A percentile compares a stretch with the other conserved stretches of the same genome.
phyloP scores from a whole-genome alignment of 1,140 invertebrate species.

The Drosophila grimshawi region DNA sequence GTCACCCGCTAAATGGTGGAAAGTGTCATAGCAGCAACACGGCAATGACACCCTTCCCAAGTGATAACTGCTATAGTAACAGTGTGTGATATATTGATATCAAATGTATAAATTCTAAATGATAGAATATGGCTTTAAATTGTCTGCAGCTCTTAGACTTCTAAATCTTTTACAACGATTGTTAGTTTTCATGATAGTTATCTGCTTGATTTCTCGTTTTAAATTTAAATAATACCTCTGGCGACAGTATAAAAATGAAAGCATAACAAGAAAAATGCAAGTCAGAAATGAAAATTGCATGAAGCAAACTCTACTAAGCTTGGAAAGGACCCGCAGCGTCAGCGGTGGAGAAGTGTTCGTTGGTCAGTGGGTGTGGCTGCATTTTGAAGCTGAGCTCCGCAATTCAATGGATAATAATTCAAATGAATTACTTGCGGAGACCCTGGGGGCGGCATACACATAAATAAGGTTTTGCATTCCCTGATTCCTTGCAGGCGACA shows the following conservation, averaged over 20 bases:
- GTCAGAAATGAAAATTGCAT: slow-evolving; percentile 23
- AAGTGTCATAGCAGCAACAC: slow-evolving; percentile 56
- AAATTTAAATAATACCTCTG: neutral
- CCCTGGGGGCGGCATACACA: slow-evolving; percentile 3
- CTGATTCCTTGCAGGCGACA: slow-evolving; percentile 43
- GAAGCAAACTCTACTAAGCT: slow-evolving; percentile 4
- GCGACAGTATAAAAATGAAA: neutral
- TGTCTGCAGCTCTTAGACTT: no score
- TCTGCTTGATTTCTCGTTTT: no score
- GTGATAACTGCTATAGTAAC: neutral
- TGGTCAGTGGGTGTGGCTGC: slow-evolving; percentile 9
- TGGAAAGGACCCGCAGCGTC: no score
- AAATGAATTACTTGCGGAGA: slow-evolving; percentile 70
- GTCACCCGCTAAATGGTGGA: slow-evolving; percentile 39
- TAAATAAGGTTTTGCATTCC: slow-evolving; percentile 36
- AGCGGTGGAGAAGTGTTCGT: neutral
- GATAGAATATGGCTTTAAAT: no score
- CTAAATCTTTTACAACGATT: no score
- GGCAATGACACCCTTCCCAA: slow-evolving; percentile 58
- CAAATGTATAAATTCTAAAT: no score
- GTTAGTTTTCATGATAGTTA: no score
- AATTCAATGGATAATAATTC: slow-evolving; percentile 75
- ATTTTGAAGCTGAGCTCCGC: slow-evolving; percentile 2
- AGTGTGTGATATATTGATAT: neutral
- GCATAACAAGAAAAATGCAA: slow-evolving; percentile 15